Evolutionary conservation across 2,888 invertebrate genomes (phyloP), one percentile per base, ranked within the genome.

Genomic region (Sericinus montela): DNA sequence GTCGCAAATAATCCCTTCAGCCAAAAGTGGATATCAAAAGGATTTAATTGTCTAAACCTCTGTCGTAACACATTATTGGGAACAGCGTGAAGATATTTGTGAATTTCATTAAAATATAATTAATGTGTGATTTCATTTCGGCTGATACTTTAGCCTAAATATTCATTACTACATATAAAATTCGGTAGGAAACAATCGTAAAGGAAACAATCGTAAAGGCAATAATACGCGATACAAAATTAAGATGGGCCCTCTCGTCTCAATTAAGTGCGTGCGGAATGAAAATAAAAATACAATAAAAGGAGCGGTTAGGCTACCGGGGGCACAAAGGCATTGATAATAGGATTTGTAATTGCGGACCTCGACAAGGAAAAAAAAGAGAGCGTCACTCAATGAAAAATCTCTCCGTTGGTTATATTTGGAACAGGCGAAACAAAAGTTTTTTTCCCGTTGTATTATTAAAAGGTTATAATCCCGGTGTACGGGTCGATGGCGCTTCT

Each of bases 381-480:
- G 64, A 67, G 72, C 75, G 74, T 78, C 72, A 70, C 75, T 80
- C 76, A 76, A 78, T 82, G 75, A 80, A 75, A 77, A 77, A 79
- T 76, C 69, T 73, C 69, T 67, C 74, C 75, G 74, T 76, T 77
- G 72, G 78, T 79, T 78, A 80, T 76, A 73, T 72, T 11, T 62
- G 65, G 67, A 65, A 74, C 72, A 65, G 69, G 65, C 68, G 69
- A 77, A 76, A 85, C 80, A 82, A 84, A 81, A 81, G 82, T 85
- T 73, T 81, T 85, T 72, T 62, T 65, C 6, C 65, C 75, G 70
- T 65, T 72, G 76, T 75, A 68, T 80, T 84, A 85, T 85, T 84
- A 81, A 84, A 84, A 78, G 72, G 78, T 67, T 64, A 81, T 85
- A 83, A 85, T 84, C 83, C 74, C 68, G 67, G 76, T 74, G 11